Conservation (phyloP, 2,113 vertebrate species). For the Urocynchramus pylzowi region DNA sequence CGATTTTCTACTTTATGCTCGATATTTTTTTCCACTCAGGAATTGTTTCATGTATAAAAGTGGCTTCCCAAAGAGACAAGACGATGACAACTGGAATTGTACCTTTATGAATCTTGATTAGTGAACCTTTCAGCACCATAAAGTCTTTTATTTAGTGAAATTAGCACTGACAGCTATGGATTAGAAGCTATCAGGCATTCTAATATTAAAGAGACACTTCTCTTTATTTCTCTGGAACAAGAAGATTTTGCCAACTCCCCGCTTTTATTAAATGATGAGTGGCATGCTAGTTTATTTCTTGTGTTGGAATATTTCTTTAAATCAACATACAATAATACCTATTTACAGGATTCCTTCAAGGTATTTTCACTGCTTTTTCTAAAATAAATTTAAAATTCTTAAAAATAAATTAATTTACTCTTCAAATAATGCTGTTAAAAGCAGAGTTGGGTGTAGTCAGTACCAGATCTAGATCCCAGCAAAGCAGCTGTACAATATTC, state of each 20-base stretch:
- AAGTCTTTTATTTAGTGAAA: constrained; percentile 28
- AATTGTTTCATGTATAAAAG: background rate
- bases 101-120: constrained; percentile 53
- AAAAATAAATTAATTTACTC: background rate
- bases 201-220: background rate
- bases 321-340: background rate
- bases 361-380: background rate
- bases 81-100: constrained; percentile 42
- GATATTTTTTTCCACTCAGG: background rate
- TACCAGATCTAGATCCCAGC: background rate
- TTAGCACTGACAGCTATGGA: constrained; percentile 34
- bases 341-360: background rate
- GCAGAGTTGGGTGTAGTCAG: background rate
- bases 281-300: background rate
- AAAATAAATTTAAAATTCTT: background rate
- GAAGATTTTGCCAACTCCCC: background rate
- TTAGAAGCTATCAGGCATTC: constrained; percentile 43
- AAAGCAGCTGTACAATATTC: background rate
- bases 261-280: background rate
- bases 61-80: constrained; percentile 19
- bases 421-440: background rate
- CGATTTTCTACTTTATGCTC: background rate
- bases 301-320: background rate
- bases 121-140: constrained; percentile 29
- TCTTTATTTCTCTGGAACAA: background rate